These are phyloP conservation scores for Proterorhinus semilunaris DNA, from an alignment of 2,113 vertebrate genomes.

Conservation along the genomic window DNA sequence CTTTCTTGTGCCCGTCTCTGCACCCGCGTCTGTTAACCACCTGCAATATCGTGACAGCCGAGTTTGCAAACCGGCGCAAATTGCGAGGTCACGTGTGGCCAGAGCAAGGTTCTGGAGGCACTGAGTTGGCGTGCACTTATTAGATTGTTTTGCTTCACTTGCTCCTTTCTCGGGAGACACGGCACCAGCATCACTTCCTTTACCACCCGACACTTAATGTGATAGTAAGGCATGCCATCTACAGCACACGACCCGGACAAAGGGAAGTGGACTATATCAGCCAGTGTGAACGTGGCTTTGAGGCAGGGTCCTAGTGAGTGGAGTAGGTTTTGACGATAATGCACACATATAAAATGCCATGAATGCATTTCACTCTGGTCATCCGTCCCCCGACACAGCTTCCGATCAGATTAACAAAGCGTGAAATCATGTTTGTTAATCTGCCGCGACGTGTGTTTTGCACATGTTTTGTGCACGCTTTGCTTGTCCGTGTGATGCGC, in stretches of 20 bases:
- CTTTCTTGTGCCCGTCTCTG: conserved; percentile 7
- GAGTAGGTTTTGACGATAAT: too few relatives aligned
- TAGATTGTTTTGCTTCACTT: conserved; percentile 59
- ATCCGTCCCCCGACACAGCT: too few relatives aligned
- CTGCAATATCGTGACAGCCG: conserved; percentile 11
- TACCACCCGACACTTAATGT: conserved; percentile 35
- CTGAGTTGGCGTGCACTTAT: conserved; percentile 44
- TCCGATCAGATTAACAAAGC: too few relatives aligned
- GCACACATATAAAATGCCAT: too few relatives aligned
- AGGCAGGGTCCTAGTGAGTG: not conserved
- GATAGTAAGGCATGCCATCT: not conserved
- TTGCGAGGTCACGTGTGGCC: not conserved
- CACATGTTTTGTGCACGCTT: too few relatives aligned
- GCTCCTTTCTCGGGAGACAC: conserved; percentile 34
- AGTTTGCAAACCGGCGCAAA: conserved; percentile 2
- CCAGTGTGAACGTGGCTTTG: not conserved
- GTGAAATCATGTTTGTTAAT: too few relatives aligned
- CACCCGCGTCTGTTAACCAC: conserved; percentile 10
- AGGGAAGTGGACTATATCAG: not conserved
- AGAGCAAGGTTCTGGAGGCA: conserved; percentile 33
- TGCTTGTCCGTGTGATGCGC: too few relatives aligned
- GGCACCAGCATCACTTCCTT: conserved; percentile 36
- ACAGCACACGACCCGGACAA: not conserved
- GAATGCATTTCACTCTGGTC: too few relatives aligned
- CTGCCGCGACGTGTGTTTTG: too few relatives aligned